Conservation (phyloP, 30 jellyfish, hydroid and myxozoan species). For the Calvadosia cruxmelitensis region DNA sequence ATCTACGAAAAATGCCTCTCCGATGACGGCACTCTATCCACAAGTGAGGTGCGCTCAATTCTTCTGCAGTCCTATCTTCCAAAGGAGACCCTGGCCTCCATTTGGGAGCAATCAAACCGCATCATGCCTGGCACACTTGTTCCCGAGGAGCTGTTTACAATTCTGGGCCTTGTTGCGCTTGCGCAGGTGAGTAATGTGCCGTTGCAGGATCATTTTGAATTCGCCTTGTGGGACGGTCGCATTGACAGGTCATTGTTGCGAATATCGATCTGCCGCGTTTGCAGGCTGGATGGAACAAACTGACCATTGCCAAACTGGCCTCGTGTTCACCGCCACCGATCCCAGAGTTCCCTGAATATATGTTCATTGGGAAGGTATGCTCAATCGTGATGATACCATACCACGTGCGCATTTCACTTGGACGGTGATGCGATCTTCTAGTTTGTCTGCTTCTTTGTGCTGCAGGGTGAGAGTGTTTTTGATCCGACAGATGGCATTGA, state of each 20-base stretch:
- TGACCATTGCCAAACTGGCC: conserved; percentile 34
- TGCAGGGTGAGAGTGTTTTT: neutral
- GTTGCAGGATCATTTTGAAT: no score
- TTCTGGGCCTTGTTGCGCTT: conserved; percentile 49
- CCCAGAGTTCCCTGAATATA: conserved; percentile 60
- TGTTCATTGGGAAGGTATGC: conserved; percentile 35
- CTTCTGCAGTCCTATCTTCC: conserved; percentile 30
- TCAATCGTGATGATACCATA: no score
- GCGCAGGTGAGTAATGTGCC: conserved; percentile 27
- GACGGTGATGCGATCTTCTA: conserved; percentile 31
- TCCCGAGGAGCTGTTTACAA: conserved; percentile 42
- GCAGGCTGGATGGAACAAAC: conserved; percentile 74
- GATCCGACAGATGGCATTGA: conserved; percentile 10
- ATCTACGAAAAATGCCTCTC: conserved; percentile 25
- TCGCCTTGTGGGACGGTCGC: no score
- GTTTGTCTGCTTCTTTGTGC: no score
- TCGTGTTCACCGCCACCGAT: conserved; percentile 57
- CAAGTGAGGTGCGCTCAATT: conserved; percentile 17
- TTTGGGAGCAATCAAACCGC: conserved; percentile 49
- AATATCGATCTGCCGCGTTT: no score
- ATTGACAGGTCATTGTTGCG: no score
- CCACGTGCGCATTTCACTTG: no score
- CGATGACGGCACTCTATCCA: conserved; percentile 30
- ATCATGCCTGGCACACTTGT: conserved; percentile 36
- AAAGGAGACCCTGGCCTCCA: conserved; percentile 28